A percentile compares a stretch with the other conserved stretches of the same genome.
phyloP scores from a whole-genome alignment of 2,888 invertebrate species.

The Tachina grossa region DNA sequence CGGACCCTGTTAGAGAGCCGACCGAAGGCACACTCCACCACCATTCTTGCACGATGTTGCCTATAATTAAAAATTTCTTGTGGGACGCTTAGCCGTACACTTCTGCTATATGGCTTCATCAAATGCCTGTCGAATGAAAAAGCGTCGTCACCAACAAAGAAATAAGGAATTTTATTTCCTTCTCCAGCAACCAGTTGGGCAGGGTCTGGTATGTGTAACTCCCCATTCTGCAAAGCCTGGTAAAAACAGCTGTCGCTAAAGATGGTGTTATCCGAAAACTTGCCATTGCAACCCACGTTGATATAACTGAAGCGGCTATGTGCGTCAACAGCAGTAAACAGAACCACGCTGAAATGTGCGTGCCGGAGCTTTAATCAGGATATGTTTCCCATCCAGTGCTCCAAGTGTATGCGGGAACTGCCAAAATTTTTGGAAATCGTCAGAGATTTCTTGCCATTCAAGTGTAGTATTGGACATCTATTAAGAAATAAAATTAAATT shows the following conservation, averaged over 20 bases:
- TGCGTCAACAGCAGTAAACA: conserved; percentile 28
- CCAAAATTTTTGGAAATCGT: not conserved
- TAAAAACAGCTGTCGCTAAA: not conserved
- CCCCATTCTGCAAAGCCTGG: not conserved
- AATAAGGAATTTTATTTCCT: too few relatives aligned
- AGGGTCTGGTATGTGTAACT: not conserved
- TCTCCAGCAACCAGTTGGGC: not conserved
- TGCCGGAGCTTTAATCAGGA: conserved; percentile 40
- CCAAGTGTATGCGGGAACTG: not conserved
- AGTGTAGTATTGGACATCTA: too few relatives aligned
- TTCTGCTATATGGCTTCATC: too few relatives aligned
- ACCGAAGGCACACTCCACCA: conserved; percentile 2
- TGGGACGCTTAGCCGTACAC: too few relatives aligned
- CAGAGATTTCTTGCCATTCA: not conserved
- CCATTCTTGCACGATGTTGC: too few relatives aligned
- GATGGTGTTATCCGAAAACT: not conserved
- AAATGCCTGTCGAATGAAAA: too few relatives aligned
- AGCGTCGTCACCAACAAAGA: too few relatives aligned
- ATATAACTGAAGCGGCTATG: not conserved
- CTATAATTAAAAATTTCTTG: too few relatives aligned
- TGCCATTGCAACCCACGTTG: not conserved
- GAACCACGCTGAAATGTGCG: conserved; percentile 24
- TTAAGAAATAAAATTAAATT: too few relatives aligned
- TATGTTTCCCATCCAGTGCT: conserved; percentile 56
- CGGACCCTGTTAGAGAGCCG: not conserved